Evolutionary conservation across 2,797 vertebrate species (phyloP), one percentile per base, ranked within the genome.

Genomic region (Ispidina picta): DNA sequence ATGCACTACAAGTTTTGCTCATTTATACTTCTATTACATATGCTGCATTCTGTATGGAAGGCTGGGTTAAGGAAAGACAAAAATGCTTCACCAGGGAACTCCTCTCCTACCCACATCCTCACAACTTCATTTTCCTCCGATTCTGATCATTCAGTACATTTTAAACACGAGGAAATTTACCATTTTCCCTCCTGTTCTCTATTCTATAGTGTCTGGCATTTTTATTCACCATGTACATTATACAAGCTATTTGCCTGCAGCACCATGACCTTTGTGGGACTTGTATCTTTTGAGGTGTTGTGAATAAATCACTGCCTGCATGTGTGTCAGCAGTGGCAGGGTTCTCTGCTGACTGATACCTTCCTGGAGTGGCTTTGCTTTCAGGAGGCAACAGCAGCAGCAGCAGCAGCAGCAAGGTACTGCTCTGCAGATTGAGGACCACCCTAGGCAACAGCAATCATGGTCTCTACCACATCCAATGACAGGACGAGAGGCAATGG

Each of bases 291-390:
- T 52, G 54, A 35, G 21, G 43, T n/a, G 33, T 9, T 37, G 46
- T 35, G 69, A 86, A 16, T 71, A 76, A 70, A 59, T 74, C 41
- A 54, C 56, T 84, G 33, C 22, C 29, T 44, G 5, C 13, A 22
- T 3, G 1, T 48, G 22, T 41, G n/a, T 44, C 4, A 15, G 37
- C 39, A 37, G 15, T 4, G 23, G 44, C 44, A 63, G 21, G 2
- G 1, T 11, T 91, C 43, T 74, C 33, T 33, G 37, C 33, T 71
- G 68, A 48, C 48, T 15, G 49, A 37, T 15, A 21, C 12, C 28
- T 70, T 86, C 16, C n/a, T 0, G 1, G 13, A 70, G 5, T 0
- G 0, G 11, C 0, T 0, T 13, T 85, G 39, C 10, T 52, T 77
- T 48, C 43, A 33, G 2, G 9, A 12, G 16, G 14, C 14, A 16